Percentiles rank a stretch among this genome's conserved stretches.
These are phyloP conservation scores for Lutra lutra DNA, from an alignment of 2,797 vertebrate species.

Conservation along the genomic window DNA sequence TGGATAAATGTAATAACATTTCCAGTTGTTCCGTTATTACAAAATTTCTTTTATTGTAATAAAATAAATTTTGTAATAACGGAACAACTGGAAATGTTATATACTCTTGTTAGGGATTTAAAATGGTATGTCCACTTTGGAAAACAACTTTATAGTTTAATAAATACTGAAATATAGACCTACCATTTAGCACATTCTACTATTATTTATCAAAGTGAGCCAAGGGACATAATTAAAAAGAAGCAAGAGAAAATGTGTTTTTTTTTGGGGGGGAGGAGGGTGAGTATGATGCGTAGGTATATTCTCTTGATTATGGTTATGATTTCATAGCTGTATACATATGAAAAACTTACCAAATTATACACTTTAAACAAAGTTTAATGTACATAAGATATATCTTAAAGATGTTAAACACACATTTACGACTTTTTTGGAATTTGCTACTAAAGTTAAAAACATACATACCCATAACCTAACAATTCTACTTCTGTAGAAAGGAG, in stretches of 20 bases:
- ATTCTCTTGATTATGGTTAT: neutral
- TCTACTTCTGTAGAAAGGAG: neutral
- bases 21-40: no score
- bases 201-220: neutral
- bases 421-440: neutral
- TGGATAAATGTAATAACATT: neutral
- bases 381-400: neutral
- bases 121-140: neutral
- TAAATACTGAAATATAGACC: neutral
- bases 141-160: neutral
- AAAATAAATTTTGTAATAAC: neutral
- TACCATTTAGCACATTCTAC: neutral
- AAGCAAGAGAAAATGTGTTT: neutral
- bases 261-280: no score
- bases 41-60: neutral
- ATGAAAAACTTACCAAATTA: neutral
- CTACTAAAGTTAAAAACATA: neutral
- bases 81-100: neutral
- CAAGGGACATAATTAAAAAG: neutral
- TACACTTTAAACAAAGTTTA: neutral
- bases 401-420: neutral
- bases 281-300: neutral
- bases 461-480: neutral
- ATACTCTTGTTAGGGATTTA: neutral
- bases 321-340: neutral